These are phyloP conservation scores for Eurypyga helias DNA, from an alignment of 2,113 vertebrate genomes.

Conservation along the genomic window DNA sequence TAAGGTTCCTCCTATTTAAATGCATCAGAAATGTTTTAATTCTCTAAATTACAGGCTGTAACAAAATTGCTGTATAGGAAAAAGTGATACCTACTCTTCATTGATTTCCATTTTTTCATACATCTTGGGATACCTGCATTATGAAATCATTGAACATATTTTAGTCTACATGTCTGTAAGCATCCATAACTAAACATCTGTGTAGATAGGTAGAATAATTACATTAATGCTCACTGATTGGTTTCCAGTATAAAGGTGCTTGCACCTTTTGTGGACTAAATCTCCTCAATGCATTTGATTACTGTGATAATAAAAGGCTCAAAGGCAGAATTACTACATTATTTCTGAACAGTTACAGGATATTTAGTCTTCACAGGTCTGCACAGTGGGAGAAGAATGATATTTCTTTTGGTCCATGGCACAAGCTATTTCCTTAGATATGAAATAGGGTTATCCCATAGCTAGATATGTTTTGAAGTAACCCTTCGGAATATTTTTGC, in stretches of 20 bases:
- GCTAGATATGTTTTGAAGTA: neutral
- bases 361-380: neutral
- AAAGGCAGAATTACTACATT: neutral
- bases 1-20: neutral
- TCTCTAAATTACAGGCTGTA: neutral
- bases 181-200: neutral
- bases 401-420: neutral
- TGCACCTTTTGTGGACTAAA: neutral
- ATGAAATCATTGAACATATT: neutral
- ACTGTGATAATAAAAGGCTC: too few relatives aligned
- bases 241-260: neutral
- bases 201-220: neutral
- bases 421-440: neutral
- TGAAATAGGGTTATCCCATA: neutral
- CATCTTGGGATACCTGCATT: neutral
- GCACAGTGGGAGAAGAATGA: neutral
- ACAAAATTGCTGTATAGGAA: neutral
- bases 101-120: neutral
- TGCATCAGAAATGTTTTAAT: neutral
- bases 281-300: neutral
- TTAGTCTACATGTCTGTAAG: neutral
- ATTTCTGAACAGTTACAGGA: neutral
- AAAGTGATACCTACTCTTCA: neutral
- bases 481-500: neutral
- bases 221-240: too few relatives aligned